Conservation (phyloP, 2,113 vertebrate species). For the Atrichornis clamosus region DNA sequence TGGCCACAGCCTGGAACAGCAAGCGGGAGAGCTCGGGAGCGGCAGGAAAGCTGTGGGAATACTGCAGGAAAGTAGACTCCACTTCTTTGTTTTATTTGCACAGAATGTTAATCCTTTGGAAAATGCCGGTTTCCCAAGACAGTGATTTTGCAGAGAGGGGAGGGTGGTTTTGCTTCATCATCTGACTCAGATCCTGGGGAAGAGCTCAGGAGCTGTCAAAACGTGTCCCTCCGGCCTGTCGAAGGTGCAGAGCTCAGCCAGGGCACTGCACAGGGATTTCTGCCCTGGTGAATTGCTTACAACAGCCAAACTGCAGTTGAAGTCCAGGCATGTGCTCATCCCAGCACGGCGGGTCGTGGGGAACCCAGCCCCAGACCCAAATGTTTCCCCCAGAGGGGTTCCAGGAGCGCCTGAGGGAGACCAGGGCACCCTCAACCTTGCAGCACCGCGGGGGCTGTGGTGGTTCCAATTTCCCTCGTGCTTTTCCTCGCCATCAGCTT, state of each 20-base stretch:
- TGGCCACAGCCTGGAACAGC: not conserved
- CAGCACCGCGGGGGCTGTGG: not conserved
- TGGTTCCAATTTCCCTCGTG: not conserved
- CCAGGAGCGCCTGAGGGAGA: too few relatives aligned
- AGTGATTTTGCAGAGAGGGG: fast-evolving
- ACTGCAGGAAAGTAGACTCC: fast-evolving
- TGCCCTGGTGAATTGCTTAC: not conserved
- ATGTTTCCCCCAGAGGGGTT: fast-evolving
- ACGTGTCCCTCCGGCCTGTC: not conserved
- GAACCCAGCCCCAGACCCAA: fast-evolving
- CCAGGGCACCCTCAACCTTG: fast-evolving
- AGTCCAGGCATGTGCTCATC: fast-evolving
- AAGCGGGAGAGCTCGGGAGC: not conserved
- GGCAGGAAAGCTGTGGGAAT: too few relatives aligned
- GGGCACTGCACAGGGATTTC: not conserved
- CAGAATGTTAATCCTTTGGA: not conserved
- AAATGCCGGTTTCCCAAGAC: fast-evolving
- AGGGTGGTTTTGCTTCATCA: not conserved
- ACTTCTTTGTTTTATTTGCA: fast-evolving
- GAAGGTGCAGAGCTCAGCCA: not conserved
- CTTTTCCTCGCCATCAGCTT: too few relatives aligned
- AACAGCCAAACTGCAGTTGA: not conserved
- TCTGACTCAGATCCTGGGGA: not conserved
- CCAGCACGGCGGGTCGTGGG: fast-evolving
- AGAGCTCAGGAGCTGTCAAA: not conserved